Conservation (phyloP, 2,797 vertebrate species). For the Propithecus deckenii region DNA sequence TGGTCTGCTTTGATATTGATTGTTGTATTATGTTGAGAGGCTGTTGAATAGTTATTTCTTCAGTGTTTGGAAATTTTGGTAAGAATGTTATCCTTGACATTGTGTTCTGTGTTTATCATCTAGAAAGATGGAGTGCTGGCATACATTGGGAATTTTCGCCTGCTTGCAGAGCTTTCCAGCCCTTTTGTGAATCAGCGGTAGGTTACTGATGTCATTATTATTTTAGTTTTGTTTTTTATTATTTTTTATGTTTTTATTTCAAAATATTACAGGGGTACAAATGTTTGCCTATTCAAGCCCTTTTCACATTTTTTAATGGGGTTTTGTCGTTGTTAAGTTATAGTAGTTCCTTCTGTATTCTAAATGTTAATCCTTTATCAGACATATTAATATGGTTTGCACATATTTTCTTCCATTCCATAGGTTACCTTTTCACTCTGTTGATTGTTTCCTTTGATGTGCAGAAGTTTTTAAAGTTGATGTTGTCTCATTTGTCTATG, state of each 20-base stretch:
- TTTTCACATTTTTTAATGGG: neutral
- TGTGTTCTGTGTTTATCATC: constrained; percentile 74
- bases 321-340: too few relatives aligned
- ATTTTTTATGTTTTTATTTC: neutral
- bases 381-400: too few relatives aligned
- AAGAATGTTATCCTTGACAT: constrained; percentile 1
- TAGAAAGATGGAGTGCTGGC: constrained; percentile 93
- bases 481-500: too few relatives aligned
- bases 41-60: neutral
- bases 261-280: neutral
- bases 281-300: neutral
- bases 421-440: too few relatives aligned
- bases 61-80: neutral
- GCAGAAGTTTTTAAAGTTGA: too few relatives aligned
- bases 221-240: neutral
- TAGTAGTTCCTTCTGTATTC: too few relatives aligned
- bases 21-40: neutral
- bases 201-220: constrained; percentile 77
- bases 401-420: too few relatives aligned
- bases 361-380: too few relatives aligned
- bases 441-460: too few relatives aligned
- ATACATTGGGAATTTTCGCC: constrained; percentile 98
- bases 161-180: constrained; percentile 98
- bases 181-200: constrained; percentile 99
- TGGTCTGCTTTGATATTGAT: neutral